Conservation (phyloP, 2,888 invertebrate genomes). For the Rosalia funebris region DNA sequence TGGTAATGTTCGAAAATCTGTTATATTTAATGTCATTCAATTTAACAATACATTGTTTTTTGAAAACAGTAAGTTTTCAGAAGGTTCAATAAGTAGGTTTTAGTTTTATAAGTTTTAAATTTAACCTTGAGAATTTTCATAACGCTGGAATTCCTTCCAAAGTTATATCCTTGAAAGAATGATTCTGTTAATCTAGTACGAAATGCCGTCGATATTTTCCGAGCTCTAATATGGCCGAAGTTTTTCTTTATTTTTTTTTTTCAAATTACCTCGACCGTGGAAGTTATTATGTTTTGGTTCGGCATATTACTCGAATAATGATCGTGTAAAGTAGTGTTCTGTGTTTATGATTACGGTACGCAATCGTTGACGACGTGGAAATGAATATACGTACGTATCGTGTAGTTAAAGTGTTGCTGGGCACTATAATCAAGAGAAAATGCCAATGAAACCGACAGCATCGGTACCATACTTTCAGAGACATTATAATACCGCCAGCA, state of each 20-base stretch:
- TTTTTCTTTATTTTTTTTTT: background rate
- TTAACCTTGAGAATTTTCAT: no score
- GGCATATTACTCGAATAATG: conserved; percentile 25
- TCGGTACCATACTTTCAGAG: conserved; percentile 39
- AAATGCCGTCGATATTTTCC: background rate
- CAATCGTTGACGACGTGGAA: conserved; percentile 46
- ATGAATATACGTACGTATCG: conserved; percentile 48
- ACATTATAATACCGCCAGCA: conserved; percentile 15
- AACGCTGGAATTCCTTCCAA: no score
- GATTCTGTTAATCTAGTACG: no score
- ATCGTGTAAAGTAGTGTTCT: conserved; percentile 27
- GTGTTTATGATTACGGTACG: conserved; percentile 38
- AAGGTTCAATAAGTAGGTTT: no score
- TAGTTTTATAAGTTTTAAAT: no score
- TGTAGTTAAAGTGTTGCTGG: conserved; percentile 49
- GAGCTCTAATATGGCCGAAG: background rate
- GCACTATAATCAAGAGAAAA: conserved; percentile 51
- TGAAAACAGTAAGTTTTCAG: no score
- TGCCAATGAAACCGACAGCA: conserved; percentile 49
- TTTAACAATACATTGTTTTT: no score
- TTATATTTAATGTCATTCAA: no score
- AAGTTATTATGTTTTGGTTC: conserved; percentile 21
- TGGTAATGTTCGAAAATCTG: no score
- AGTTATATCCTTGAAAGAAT: no score
- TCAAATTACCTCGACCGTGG: conserved; percentile 9